Percentiles rank a stretch among this genome's conserved stretches.
phyloP scores from a whole-genome alignment of 2,888 invertebrate species.

The Acanthacorydalis orientalis region DNA sequence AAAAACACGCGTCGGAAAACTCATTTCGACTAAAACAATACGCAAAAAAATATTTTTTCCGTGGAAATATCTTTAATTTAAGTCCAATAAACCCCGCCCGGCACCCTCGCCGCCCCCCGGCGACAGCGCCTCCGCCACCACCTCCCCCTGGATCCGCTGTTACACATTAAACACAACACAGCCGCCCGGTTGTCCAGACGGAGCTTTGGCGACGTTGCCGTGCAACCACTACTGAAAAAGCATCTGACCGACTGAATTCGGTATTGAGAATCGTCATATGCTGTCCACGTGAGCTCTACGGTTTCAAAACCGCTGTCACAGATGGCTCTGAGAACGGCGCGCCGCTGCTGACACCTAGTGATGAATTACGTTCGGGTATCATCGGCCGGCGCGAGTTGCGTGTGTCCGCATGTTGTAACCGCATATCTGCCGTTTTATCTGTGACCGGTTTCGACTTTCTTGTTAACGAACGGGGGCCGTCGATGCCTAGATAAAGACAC shows the following conservation, averaged over 20 bases:
- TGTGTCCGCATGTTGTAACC: too few species aligned
- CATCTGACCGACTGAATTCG: background rate
- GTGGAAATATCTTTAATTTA: background rate
- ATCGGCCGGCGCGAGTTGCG: too few species aligned
- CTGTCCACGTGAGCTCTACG: background rate
- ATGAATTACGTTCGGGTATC: background rate
- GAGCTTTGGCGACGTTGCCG: background rate
- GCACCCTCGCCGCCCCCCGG: background rate
- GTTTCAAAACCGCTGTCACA: conserved; percentile 1
- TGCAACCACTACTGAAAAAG: background rate
- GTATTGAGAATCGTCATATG: conserved; percentile 1
- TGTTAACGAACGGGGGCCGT: too few species aligned
- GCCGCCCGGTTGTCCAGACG: background rate
- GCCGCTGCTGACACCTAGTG: background rate
- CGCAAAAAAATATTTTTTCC: background rate
- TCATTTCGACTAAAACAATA: background rate
- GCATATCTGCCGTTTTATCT: too few species aligned
- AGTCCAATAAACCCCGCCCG: background rate
- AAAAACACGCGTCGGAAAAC: too few species aligned
- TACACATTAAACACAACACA: background rate
- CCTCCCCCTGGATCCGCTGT: background rate
- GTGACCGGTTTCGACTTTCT: too few species aligned
- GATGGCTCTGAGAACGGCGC: background rate
- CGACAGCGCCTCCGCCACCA: too few species aligned
- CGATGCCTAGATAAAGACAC: too few species aligned